Percentiles rank a stretch among this genome's conserved stretches.
Conservation (phyloP, 2,113 vertebrate genomes). For the Semicossyphus pulcher region DNA sequence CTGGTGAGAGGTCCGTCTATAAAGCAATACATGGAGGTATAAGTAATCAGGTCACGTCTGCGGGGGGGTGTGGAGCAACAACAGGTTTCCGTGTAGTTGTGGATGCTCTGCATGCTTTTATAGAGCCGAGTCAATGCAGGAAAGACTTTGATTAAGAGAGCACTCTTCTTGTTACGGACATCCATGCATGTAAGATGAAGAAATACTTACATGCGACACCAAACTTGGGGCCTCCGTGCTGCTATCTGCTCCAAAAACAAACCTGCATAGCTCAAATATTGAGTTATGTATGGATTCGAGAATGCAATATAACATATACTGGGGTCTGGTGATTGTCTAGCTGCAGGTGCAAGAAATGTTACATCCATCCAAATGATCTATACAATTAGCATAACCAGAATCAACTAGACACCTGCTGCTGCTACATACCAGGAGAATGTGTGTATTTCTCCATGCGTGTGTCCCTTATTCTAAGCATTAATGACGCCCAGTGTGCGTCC, state of each 20-base stretch:
- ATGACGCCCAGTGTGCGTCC: constrained; percentile 41
- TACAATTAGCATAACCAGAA: constrained; percentile 51
- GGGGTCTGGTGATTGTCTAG: constrained; percentile 12
- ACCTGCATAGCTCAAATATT: constrained; percentile 11
- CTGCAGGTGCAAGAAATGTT: constrained; percentile 18
- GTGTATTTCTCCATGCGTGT: constrained; percentile 1
- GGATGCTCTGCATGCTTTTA: not conserved
- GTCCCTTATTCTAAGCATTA: constrained; percentile 24
- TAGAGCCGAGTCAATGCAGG: not conserved
- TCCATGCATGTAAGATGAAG: not conserved
- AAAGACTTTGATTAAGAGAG: too few species aligned
- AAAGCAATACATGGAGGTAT: constrained; percentile 26
- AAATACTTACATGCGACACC: not conserved
- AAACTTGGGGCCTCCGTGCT: constrained; percentile 2
- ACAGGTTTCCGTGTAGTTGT: constrained; percentile 22
- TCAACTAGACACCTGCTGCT: constrained; percentile 32
- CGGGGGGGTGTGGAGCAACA: constrained; percentile 14
- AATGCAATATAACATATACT: constrained; percentile 19
- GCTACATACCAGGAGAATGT: too few species aligned
- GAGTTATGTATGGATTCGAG: constrained; percentile 29
- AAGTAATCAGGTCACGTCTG: constrained; percentile 17
- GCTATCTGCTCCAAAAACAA: constrained; percentile 13
- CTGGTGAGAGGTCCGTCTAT: constrained; percentile 2
- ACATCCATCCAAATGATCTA: constrained; percentile 46
- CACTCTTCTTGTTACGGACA: not conserved